Conservation (phyloP, 1,140 invertebrate species). For the Pseudomyrmex cubaensis region DNA sequence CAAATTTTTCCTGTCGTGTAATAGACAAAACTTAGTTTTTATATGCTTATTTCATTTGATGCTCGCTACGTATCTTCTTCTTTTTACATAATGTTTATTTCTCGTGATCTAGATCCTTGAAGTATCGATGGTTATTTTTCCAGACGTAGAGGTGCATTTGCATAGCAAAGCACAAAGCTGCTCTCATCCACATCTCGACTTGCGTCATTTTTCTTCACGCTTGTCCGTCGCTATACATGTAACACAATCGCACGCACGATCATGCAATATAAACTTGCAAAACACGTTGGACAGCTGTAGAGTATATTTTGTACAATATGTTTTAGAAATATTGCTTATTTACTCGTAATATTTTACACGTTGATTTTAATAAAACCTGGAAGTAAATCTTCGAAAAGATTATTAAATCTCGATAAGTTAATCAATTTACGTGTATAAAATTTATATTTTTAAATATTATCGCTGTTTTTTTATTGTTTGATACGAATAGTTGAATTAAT, state of each 20-base stretch:
- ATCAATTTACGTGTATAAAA: too few relatives aligned
- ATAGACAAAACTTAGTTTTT: too few relatives aligned
- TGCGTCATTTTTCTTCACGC: conserved; percentile 57
- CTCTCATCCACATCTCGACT: conserved; percentile 16
- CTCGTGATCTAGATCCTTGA: not conserved
- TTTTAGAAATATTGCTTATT: conserved; percentile 49
- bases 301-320: not conserved
- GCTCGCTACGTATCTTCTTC: not conserved
- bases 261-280: not conserved
- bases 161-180: conserved; percentile 12
- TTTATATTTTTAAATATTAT: too few relatives aligned
- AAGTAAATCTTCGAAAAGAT: too few relatives aligned
- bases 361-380: too few relatives aligned
- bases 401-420: too few relatives aligned
- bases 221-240: not conserved
- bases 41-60: not conserved
- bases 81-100: not conserved
- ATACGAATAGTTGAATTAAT: too few relatives aligned
- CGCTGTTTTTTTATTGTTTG: too few relatives aligned
- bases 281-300: too few relatives aligned
- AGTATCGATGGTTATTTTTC: not conserved
- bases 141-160: not conserved
- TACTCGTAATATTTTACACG: too few relatives aligned
- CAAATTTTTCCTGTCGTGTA: too few relatives aligned
- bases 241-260: conserved; percentile 38